Evolutionary conservation across 2,888 invertebrate genomes (phyloP), one percentile per base, ranked within the genome.

Genomic region (Ypsolopha scabrella): DNA sequence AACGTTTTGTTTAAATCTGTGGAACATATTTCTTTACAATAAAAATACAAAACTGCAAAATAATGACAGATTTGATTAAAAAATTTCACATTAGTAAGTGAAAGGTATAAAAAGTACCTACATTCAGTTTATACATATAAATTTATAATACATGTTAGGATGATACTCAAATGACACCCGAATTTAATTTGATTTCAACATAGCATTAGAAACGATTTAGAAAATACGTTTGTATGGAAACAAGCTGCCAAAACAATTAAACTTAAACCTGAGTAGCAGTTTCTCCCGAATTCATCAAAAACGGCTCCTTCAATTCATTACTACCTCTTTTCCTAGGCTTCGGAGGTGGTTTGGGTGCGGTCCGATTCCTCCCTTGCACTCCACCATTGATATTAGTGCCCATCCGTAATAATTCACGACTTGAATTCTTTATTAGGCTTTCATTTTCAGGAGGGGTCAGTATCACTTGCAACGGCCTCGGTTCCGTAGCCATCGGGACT

Each of bases 211-310:
- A 24, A 24, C 4, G 24, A 24, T 4, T 24, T 4, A 24, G 24
- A 24, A 24, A 24, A 24, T 24, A 24, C 4, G 24, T 24, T 24
- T 24, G 24, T 24, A 24, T 24, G 24, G 24, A 24, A 24, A 24
- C 24, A 24, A 4, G 24, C 24, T 24, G 24, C 24, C 24, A 24
- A 24, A 24, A 24, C 24, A 24, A 24, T 43, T 8, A 14, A 13
- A 13, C 13, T 88, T 89, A 94, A 80, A 95, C 95, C 87, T 95
- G 94, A 57, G 95, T 95, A 50, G 94, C 95, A 62, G 94, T 94
- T 65, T 95, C 95, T 54, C 92, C 91, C 68, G 94, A 91, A 74
- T 94, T 94, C 71, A 93, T 92, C 67, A 94, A 91, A 63, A 94
- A 88, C 52, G 93, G 93, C 63, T 93, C 93, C 64, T 90, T 90